Percentiles rank a stretch among this genome's conserved stretches.
Conservation (phyloP, 1,140 invertebrate genomes). For the Drosophila miranda region DNA sequence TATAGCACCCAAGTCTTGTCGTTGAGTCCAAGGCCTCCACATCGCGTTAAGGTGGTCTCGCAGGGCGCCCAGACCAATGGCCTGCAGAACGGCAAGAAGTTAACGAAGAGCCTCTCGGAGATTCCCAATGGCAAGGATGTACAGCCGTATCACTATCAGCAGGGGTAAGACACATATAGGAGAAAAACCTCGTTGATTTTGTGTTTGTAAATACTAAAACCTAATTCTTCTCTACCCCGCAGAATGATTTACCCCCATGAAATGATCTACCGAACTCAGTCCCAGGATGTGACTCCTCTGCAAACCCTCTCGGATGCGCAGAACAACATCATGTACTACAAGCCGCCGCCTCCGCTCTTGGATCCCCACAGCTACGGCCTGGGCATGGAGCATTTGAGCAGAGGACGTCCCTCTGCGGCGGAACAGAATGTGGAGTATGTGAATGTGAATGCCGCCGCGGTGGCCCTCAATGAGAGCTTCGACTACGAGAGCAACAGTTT, state of each 20-base stretch:
- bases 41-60: slow-evolving; percentile 92
- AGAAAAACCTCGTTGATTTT: too few species aligned
- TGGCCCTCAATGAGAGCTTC: slow-evolving; percentile 70
- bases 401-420: slow-evolving; percentile 27
- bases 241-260: slow-evolving; percentile 85
- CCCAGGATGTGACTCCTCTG: slow-evolving; percentile 85
- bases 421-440: slow-evolving; percentile 64
- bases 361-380: slow-evolving; percentile 61
- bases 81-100: slow-evolving; percentile 86
- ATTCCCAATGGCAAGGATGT: slow-evolving; percentile 82
- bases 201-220: background rate
- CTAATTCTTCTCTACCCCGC: background rate
- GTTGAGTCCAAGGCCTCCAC: slow-evolving; percentile 88
- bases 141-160: slow-evolving; percentile 48
- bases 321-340: slow-evolving; percentile 78
- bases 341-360: slow-evolving; percentile 68
- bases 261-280: slow-evolving; percentile 90
- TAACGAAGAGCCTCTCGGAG: slow-evolving; percentile 93
- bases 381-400: slow-evolving; percentile 65
- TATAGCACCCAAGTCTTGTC: slow-evolving; percentile 88
- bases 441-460: slow-evolving; percentile 64
- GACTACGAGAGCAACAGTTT: slow-evolving; percentile 81
- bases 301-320: slow-evolving; percentile 67
- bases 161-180: slow-evolving; percentile 28
- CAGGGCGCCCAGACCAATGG: slow-evolving; percentile 95